Evolutionary conservation across 2,797 vertebrate genomes (phyloP).

Genomic region (Coreius guichenoti): DNA sequence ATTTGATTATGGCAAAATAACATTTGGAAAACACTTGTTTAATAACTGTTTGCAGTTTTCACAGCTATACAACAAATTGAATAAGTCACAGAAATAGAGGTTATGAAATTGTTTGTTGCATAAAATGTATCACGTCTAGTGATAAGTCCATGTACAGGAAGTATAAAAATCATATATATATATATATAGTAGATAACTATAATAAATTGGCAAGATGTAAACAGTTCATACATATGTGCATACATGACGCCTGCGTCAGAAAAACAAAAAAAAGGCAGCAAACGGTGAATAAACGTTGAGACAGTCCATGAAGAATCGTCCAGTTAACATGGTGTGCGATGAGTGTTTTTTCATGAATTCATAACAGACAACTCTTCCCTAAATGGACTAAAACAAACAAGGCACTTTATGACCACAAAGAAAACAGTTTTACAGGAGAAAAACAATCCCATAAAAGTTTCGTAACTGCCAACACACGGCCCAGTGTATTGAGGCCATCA

Average conservation of each 20-base stretch:
- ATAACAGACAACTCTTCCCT: constrained; percentile 11
- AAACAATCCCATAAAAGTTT: constrained; percentile 48
- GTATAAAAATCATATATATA: constrained; percentile 90
- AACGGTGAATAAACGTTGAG: constrained; percentile 55
- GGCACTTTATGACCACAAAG: constrained; percentile 49
- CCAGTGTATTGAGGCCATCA: constrained; percentile 63
- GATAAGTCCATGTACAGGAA: constrained; percentile 87
- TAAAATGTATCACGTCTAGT: constrained; percentile 89
- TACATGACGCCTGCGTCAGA: constrained; percentile 96
- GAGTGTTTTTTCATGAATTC: constrained; percentile 23
- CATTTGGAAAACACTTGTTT: constrained; percentile 50
- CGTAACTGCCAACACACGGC: constrained; percentile 60
- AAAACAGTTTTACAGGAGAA: constrained; percentile 14
- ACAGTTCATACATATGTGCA: constrained; percentile 92
- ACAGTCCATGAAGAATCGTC: constrained; percentile 36
- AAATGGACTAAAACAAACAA: constrained; percentile 44
- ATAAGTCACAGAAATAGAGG: constrained; percentile 65
- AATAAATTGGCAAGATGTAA: constrained; percentile 90
- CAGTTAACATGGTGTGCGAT: constrained; percentile 48
- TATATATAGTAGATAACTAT: constrained; percentile 85
- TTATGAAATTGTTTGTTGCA: constrained; percentile 84
- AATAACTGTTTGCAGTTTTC: constrained; percentile 62
- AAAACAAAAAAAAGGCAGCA: constrained; percentile 68
- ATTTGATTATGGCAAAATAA: constrained; percentile 44
- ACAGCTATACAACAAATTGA: constrained; percentile 62